Evolutionary conservation across 2,113 vertebrate species (phyloP), one percentile per base, ranked within the genome.

Genomic region (Patagioenas fasciata): DNA sequence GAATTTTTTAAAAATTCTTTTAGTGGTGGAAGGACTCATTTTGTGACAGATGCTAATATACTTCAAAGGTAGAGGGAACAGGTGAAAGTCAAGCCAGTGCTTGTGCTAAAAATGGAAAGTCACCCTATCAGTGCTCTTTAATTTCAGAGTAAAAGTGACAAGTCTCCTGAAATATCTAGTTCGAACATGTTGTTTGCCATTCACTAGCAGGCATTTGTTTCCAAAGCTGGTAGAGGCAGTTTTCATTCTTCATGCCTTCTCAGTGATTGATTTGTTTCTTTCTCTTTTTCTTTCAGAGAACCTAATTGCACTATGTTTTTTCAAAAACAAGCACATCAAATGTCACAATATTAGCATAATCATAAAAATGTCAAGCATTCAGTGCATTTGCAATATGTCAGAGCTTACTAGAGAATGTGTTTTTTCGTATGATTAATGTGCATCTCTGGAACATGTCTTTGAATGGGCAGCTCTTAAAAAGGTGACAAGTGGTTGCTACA

Each of bases 231-330:
- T 69, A 91, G 92, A 95, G 91, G 58, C 71, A 80, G 58, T 75
- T 91, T 89, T 90, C 92, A 91, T 88, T 91, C 95, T 94, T 92
- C 28, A 2, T 93, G 60, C 53, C 79, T 93, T 93, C 69, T 83
- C 57, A 51, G 21, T 95, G 95, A 95, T 91, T 95, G 93, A 96
- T 89, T 91, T 94, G 75, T 94, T 96, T 97, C 83, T 70, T 88
- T 92, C 56, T 96, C 36, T 16, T 80, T 89, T 90, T 91, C 65
- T 81, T 89, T 79, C 70, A 51, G 80, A 85, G 32, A 91, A 92
- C 50, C 93, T 94, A 93, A 94, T 92, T 95, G 81, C 58, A 53
- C 60, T 67, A 26, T 58, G 8, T 48, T 89, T 91, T 85, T 83
- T 72, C 36, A 75, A 88, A 95, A 94, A 48, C 61, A 91, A 85